Evolutionary conservation across 2,797 vertebrate genomes (phyloP).

Genomic region (Hippopotamyrus pictus): DNA sequence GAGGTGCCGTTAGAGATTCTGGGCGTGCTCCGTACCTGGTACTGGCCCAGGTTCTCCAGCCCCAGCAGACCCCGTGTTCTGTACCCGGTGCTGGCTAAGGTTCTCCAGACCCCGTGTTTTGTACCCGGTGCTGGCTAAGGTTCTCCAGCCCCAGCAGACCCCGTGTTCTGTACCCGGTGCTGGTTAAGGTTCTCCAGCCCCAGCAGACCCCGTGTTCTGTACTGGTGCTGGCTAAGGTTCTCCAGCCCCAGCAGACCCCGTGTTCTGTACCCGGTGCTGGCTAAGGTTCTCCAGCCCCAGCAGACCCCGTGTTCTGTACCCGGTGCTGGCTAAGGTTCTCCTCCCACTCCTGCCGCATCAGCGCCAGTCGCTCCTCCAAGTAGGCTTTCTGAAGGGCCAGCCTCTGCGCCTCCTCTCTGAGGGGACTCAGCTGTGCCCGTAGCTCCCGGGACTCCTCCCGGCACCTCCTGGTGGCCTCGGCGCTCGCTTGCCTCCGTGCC

Average conservation of each 20-base stretch:
- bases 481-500: slow-evolving; percentile 69
- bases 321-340: slow-evolving; percentile 75
- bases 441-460: slow-evolving; percentile 74
- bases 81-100: slow-evolving; percentile 60
- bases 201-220: no score
- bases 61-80: slow-evolving; percentile 34
- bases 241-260: neutral
- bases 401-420: slow-evolving; percentile 70
- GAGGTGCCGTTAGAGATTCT: neutral
- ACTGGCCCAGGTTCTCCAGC: slow-evolving; percentile 69
- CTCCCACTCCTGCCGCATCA: slow-evolving; percentile 67
- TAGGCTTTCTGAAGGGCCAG: slow-evolving; percentile 70
- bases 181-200: slow-evolving; percentile 67
- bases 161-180: slow-evolving; percentile 44
- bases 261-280: neutral
- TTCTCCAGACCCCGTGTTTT: slow-evolving; percentile 57
- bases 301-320: neutral
- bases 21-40: neutral
- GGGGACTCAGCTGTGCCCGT: slow-evolving; percentile 67
- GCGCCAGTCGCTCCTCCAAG: slow-evolving; percentile 77
- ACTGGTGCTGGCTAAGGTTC: no score
- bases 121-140: no score
- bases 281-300: neutral
- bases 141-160: neutral
- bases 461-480: slow-evolving; percentile 61